These are phyloP conservation scores for Ceryle rudis DNA, from an alignment of 2,797 vertebrate species.

Conservation along the genomic window DNA sequence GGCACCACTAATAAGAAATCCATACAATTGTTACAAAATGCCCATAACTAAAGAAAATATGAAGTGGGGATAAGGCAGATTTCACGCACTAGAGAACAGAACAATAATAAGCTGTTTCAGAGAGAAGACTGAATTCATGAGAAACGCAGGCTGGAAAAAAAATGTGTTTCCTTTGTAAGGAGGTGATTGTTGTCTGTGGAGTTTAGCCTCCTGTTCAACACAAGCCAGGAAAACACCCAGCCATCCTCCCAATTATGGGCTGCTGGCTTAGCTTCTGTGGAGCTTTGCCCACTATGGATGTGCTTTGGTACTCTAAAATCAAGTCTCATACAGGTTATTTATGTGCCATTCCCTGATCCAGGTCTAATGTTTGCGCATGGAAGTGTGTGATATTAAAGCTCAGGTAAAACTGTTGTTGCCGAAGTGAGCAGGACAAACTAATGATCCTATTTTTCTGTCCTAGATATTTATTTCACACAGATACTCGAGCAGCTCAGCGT, in stretches of 20 bases:
- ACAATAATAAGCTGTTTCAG: not conserved
- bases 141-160: not conserved
- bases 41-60: not conserved
- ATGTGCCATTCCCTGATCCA: not conserved
- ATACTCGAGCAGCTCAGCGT: fast-evolving
- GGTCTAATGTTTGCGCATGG: not conserved
- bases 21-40: not conserved
- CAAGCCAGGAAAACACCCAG: not conserved
- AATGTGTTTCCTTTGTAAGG: not conserved
- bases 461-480: not conserved
- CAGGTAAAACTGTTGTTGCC: not conserved
- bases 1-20: not conserved
- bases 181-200: not conserved
- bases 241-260: not conserved
- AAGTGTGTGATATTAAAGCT: not conserved
- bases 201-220: not conserved
- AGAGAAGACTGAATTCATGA: not conserved
- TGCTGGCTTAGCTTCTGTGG: not conserved
- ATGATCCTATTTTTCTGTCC: fast-evolving
- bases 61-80: not conserved
- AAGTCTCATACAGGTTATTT: not conserved
- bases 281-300: not conserved
- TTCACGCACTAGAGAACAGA: not conserved
- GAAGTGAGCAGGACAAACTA: not conserved
- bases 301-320: not conserved